Evolutionary conservation across 2,888 invertebrate genomes (phyloP), one percentile per base, ranked within the genome.

Genomic region (Apamea monoglypha): DNA sequence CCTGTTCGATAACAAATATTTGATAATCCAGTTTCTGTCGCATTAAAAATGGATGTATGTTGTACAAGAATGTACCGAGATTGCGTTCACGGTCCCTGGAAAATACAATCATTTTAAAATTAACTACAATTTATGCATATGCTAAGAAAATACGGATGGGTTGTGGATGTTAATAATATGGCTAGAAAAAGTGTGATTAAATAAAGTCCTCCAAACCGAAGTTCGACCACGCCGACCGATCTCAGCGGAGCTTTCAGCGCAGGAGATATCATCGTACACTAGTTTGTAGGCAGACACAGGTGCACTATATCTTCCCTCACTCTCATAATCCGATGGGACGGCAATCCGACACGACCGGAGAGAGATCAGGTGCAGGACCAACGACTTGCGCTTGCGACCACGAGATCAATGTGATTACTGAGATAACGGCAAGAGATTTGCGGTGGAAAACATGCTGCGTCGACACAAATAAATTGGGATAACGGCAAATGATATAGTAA

Each of bases 21-120:
- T 93, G 90, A 75, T 95, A 95, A 74, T 99, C 98, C 87, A 99
- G 96, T 94, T 98, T 98, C 94, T 99, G 99, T 84, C 98, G 97
- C 93, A 98, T 98, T 80, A 99, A 96, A 92, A 99, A 98, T n/a
- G 98, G 98, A 95, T 99, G 99, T 90, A 99, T 98, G 94, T 99
- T 98, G 92, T 98, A 98, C 40, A 99, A 97, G 92, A 99, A 98
- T 78, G 98, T 97, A 77, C 98, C 97, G 66, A 99, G 97, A 94
- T 99, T 98, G 77, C 97, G 97, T 76, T 98, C 97, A 64, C 99
- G 97, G 91, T 98, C 97, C 78, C 98, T 97, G 92, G 92, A 5
- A 92, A 93, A 7, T 25, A 82, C 10, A 56, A 85, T 12, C 0
- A 29, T n/a, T 74, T 14, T 4, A 2, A 21, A 80, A 47, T 21